phyloP scores from a whole-genome alignment of 2,888 invertebrate genomes.

The Azorinus chamasolen region DNA sequence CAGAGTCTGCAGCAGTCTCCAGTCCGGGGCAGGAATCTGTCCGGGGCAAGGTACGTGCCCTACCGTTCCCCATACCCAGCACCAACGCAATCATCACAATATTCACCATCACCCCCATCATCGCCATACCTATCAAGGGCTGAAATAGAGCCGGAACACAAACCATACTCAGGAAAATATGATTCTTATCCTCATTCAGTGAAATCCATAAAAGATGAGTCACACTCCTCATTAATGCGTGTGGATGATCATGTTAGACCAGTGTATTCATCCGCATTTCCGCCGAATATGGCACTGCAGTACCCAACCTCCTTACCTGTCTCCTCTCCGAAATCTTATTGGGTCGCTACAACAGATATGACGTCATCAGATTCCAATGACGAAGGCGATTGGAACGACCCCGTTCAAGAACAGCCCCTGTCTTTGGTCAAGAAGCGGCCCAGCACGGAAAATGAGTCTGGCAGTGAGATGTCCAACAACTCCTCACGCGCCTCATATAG shows the following conservation, averaged over 20 bases:
- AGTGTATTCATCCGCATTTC: constrained; percentile 39
- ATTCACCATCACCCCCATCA: constrained; percentile 12
- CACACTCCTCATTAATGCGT: constrained; percentile 6
- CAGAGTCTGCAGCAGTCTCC: constrained; percentile 54
- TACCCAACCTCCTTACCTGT: constrained; percentile 25
- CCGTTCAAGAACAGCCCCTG: constrained; percentile 69
- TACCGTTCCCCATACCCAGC: constrained; percentile 20
- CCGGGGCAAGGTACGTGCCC: constrained; percentile 32
- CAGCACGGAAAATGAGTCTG: constrained; percentile 58
- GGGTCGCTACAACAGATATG: constrained; percentile 49
- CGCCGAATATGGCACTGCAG: constrained; percentile 46
- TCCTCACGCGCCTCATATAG: constrained; percentile 68
- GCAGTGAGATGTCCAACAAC: constrained; percentile 67
- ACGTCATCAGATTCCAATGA: constrained; percentile 64
- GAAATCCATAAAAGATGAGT: constrained; percentile 57
- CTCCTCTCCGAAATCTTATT: constrained; percentile 47
- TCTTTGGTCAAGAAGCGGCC: constrained; percentile 69
- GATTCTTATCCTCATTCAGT: constrained; percentile 45
- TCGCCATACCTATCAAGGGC: constrained; percentile 35
- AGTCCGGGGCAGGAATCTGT: constrained; percentile 30
- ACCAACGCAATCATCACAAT: constrained; percentile 10
- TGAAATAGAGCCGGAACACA: constrained; percentile 36
- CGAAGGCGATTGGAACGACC: constrained; percentile 56
- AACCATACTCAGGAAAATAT: constrained; percentile 49
- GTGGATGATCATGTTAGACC: constrained; percentile 53